Base-by-base conservation (phyloP, 1,140 invertebrate species). In the Helicoverpa zea region DNA sequence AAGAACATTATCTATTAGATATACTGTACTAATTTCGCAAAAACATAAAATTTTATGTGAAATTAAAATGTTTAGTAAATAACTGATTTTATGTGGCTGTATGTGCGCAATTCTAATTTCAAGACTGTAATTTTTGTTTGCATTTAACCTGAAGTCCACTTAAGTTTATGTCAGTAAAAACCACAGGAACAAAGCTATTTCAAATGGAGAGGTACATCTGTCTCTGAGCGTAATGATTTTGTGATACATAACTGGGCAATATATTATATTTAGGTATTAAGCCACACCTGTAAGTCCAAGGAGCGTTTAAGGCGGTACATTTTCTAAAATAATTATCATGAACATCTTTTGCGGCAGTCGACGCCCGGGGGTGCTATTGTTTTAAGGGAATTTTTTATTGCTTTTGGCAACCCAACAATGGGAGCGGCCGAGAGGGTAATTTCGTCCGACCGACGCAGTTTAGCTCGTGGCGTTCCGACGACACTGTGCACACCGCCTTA, bases 351-450 rank as follows among this genome's bases (percentile, higher is more conserved):
- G 87, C 86, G 82, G 89, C 88, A 86, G 87, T 86, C 80, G 75
- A 73, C 79, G 91, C 93, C 92, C 75, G 83, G 82, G 92, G 93
- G 92, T 91, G 90, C 90, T 90, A 94, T 95, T 95, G 92, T 95
- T 90, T 94, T 94, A 93, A 94, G 90, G 84, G 49, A 86, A 85
- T 86, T 92, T 95, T 95, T 94, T 94, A 91, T 92, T 90, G 88
- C 88, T 92, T 90, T 87, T 88, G 85, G 86, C 87, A 88, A 90
- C 89, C 89, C 88, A 91, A 95, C 93, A 94, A 94, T 95, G 93
- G 91, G 79, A 85, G 85, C 82, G 58, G 83, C 83, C 84, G 83
- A 79, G 87, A 88, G 89, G 86, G 86, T 90, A 89, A 90, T 88
- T 86, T 87, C 70, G 83, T 72, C 56, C 80, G 84, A 72, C 87